Percentiles rank a stretch among this genome's conserved stretches.
Conservation (phyloP, 1,140 invertebrate species). For the Drosophila arizonae region DNA sequence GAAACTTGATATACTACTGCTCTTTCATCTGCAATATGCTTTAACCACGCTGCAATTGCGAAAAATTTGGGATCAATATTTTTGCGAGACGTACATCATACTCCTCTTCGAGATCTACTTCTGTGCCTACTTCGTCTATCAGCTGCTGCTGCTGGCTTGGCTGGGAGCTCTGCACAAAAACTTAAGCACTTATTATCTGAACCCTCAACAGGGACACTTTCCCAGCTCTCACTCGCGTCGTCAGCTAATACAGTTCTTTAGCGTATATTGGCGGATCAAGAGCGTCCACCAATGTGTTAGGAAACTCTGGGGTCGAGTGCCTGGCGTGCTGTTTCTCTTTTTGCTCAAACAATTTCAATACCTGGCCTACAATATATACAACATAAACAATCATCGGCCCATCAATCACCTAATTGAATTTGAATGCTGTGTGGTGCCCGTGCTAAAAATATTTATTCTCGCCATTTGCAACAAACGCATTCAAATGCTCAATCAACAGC, state of each 20-base stretch:
- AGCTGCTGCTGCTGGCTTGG: conserved; percentile 1
- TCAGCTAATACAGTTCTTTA: neutral
- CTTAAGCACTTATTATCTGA: neutral
- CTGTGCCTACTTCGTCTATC: conserved; percentile 3
- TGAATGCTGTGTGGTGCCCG: neutral
- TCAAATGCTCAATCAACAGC: neutral
- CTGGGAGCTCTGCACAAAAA: neutral
- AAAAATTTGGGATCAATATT: neutral
- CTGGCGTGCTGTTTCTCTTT: neutral
- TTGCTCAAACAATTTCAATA: neutral
- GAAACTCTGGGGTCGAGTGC: conserved; percentile 1
- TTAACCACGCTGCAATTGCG: neutral
- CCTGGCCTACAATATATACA: neutral
- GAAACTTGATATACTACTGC: neutral
- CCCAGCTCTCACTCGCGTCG: neutral
- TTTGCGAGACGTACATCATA: neutral
- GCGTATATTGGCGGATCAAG: neutral
- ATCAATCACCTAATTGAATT: neutral
- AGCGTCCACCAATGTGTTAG: neutral
- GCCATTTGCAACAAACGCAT: neutral
- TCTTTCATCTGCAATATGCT: neutral
- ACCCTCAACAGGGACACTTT: neutral
- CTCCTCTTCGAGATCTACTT: neutral
- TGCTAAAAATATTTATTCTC: neutral
- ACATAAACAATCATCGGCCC: neutral